Base-by-base conservation (phyloP, 30 jellyfish, hydroid and myxozoan genomes). In the Catostylus mosaicus region DNA sequence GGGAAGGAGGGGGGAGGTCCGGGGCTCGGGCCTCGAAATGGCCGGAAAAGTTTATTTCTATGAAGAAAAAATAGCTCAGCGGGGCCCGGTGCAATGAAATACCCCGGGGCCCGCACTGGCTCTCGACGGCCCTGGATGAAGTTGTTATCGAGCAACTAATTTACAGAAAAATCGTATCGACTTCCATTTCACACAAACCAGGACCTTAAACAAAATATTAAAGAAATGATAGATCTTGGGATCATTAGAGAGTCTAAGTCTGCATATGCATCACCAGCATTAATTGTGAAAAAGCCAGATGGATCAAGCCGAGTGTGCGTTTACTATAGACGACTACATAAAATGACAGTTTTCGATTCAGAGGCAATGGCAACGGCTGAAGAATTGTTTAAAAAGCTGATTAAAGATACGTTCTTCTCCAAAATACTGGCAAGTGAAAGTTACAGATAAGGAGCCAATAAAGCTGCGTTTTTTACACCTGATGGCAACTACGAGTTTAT, bases 101-200 rank as follows among this genome's bases (percentile, higher is more conserved):
- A n/a, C n/a, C n/a, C n/a, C n/a, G n/a, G n/a, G n/a, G n/a, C n/a
- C n/a, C n/a, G n/a, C n/a, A n/a, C n/a, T n/a, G n/a, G n/a, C n/a
- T n/a, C n/a, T n/a, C n/a, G n/a, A n/a, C n/a, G n/a, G n/a, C n/a
- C n/a, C n/a, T n/a, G n/a, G n/a, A n/a, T n/a, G n/a, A n/a, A n/a
- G n/a, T n/a, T n/a, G n/a, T n/a, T n/a, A n/a, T n/a, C 65, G 78
- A 66, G 61, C 78, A 66, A 12, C 65, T 65, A 66, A 35, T 66
- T 46, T 30, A 66, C 14, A 14, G 60, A n/a, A n/a, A n/a, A 40
- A 14, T 14, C 54, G 7, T 69, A 69, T 31, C 35, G 29, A 37
- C 45, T 69, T 7, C 82, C 66, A 26, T 69, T 3, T 69, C 35
- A 31, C 8, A 22, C 43, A 33, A 30, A 31, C 8, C 45, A 69